These are phyloP conservation scores for Epirrhoe tristata DNA, from an alignment of 2,888 invertebrate genomes.

Conservation along the genomic window DNA sequence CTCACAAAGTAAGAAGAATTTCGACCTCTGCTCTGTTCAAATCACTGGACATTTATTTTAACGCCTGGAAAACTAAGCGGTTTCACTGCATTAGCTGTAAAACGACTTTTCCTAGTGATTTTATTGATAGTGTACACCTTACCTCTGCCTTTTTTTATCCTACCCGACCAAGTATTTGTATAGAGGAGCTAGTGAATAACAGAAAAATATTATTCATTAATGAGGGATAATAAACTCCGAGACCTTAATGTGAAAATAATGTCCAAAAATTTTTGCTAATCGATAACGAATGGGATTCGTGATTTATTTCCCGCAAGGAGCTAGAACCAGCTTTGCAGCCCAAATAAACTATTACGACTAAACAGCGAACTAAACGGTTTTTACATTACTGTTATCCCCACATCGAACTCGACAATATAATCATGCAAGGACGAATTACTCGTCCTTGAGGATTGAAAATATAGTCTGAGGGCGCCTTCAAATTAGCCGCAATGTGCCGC, in stretches of 20 bases:
- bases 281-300: slow-evolving; percentile 39
- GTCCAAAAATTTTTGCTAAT: slow-evolving; percentile 35
- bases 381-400: not conserved
- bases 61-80: slow-evolving; percentile 26
- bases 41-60: slow-evolving; percentile 35
- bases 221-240: slow-evolving; percentile 23
- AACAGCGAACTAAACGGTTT: slow-evolving; percentile 8
- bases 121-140: not conserved
- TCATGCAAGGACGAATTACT: too few relatives aligned
- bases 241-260: slow-evolving; percentile 40
- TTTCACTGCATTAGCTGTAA: slow-evolving; percentile 24
- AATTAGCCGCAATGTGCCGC: too few relatives aligned
- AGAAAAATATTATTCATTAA: slow-evolving; percentile 30
- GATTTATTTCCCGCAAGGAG: slow-evolving; percentile 29
- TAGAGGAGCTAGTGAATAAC: too few relatives aligned
- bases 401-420: too few relatives aligned
- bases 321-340: slow-evolving; percentile 23
- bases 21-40: slow-evolving; percentile 45
- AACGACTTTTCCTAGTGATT: slow-evolving; percentile 14
- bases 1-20: slow-evolving; percentile 63
- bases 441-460: too few relatives aligned
- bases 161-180: too few relatives aligned
- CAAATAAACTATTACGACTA: slow-evolving; percentile 34
- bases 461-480: too few relatives aligned
- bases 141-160: not conserved